Evolutionary conservation across 2,113 vertebrate species (phyloP).

Genomic region (Sphaerodactylus townsendi): DNA sequence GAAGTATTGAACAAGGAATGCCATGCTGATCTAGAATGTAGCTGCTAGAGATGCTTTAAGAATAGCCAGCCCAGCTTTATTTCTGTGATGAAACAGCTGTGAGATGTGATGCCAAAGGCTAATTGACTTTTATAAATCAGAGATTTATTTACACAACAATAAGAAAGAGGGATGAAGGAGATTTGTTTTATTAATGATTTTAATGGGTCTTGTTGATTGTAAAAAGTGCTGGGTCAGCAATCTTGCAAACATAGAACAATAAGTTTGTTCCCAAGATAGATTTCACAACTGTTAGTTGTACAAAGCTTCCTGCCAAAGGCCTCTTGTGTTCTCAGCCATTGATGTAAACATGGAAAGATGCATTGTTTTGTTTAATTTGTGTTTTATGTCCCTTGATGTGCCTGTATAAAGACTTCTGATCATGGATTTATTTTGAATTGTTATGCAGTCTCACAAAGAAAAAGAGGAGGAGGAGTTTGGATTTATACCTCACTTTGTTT

Average conservation of each 20-base stretch:
- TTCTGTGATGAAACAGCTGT: neutral
- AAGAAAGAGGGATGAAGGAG: neutral
- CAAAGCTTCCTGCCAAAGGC: neutral
- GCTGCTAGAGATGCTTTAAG: neutral
- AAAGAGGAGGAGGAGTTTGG: no score
- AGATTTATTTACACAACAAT: slow-evolving; percentile 1
- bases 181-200: slow-evolving; percentile 24
- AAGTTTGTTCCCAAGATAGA: neutral
- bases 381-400: neutral
- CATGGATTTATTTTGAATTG: neutral
- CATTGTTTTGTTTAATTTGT: neutral
- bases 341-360: neutral
- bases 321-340: neutral
- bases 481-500: no score
- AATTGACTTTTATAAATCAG: slow-evolving; percentile 6
- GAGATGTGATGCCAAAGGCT: slow-evolving; percentile 5
- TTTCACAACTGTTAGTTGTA: neutral
- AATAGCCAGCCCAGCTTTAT: neutral
- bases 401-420: neutral
- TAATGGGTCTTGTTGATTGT: neutral
- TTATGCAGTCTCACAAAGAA: neutral
- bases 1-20: neutral
- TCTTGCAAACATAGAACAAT: neutral
- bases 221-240: neutral
- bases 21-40: neutral